phyloP scores from a whole-genome alignment of 2,113 vertebrate species.

The Scopus umbretta region DNA sequence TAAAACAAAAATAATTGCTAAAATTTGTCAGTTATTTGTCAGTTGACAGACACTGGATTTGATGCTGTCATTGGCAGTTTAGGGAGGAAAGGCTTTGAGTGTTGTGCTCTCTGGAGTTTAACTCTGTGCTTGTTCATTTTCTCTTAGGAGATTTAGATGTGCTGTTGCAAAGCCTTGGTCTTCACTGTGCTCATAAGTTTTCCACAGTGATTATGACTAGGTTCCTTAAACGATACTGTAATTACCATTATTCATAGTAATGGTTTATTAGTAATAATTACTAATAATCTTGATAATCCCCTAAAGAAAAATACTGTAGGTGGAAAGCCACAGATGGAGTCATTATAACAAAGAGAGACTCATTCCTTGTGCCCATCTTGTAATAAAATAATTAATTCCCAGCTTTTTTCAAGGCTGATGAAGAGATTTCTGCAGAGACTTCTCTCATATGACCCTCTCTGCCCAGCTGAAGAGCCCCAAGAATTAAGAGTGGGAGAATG shows the following conservation, averaged over 20 bases:
- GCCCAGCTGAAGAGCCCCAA: not conserved
- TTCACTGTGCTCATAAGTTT: not conserved
- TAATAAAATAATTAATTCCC: not conserved
- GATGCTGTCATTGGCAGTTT: not conserved
- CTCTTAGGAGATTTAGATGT: not conserved
- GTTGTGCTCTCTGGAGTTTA: not conserved
- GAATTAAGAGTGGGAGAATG: not conserved
- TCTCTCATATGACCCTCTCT: not conserved
- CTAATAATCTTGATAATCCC: not conserved
- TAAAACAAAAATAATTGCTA: not conserved
- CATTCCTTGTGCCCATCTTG: not conserved
- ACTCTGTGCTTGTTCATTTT: not conserved
- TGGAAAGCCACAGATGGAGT: not conserved
- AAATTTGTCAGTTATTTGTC: not conserved
- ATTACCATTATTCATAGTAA: conserved; percentile 27
- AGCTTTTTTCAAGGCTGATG: not conserved
- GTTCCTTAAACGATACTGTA: not conserved
- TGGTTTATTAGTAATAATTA: conserved; percentile 11
- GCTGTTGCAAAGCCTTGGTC: not conserved
- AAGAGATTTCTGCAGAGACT: not conserved
- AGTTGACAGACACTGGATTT: not conserved
- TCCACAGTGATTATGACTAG: not conserved
- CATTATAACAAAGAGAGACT: not conserved
- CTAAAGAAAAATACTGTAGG: not conserved
- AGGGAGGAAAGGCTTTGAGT: not conserved